Evolutionary conservation across 1,140 invertebrate species (phyloP), one percentile per base, ranked within the genome.

Genomic region (Diorhabda carinulata): DNA sequence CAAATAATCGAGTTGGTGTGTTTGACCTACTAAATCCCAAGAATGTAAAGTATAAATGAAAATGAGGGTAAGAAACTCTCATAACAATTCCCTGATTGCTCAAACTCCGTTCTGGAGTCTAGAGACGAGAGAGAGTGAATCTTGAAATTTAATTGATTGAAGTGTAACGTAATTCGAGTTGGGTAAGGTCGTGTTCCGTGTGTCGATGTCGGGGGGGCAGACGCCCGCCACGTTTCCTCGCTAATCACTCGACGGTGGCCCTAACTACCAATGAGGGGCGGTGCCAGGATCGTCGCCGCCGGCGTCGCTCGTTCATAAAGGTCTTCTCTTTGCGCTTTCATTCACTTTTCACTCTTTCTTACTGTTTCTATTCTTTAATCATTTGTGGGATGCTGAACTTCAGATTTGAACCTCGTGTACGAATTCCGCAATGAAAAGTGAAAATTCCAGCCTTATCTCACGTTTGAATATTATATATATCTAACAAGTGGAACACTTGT

Each of bases 11-110:
- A 25, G 25, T 25, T 25, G 25, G 25, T 25, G 47, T 52, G n/a
- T 6, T 52, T n/a, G 47, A 52, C 47, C 47, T 52, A 52, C 47
- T 52, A 52, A 52, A 52, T 52, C n/a, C 47, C 6, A 52, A 52
- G 47, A 52, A 52, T 52, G 47, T 52, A 52, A 25, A 25, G 25
- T 25, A 25, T 25, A 25, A 52, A 52, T 52, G 47, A 52, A 52
- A 52, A 52, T 52, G 47, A 52, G 47, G 47, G 47, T 4, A 52
- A 52, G 47, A 52, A 52, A 52, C 47, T 52, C 47, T 52, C 47
- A 52, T 52, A 52, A 52, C 47, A 52, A 52, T 8, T 52, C 47
- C 47, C 47, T 52, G 47, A 52, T 52, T 52, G 47, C 47, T 52
- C 47, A n/a, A 52, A 52, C 6, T 52, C 6, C 6, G 47, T n/a